These are phyloP conservation scores for Hylaea fasciaria DNA, from an alignment of 2,888 invertebrate species.

Conservation along the genomic window DNA sequence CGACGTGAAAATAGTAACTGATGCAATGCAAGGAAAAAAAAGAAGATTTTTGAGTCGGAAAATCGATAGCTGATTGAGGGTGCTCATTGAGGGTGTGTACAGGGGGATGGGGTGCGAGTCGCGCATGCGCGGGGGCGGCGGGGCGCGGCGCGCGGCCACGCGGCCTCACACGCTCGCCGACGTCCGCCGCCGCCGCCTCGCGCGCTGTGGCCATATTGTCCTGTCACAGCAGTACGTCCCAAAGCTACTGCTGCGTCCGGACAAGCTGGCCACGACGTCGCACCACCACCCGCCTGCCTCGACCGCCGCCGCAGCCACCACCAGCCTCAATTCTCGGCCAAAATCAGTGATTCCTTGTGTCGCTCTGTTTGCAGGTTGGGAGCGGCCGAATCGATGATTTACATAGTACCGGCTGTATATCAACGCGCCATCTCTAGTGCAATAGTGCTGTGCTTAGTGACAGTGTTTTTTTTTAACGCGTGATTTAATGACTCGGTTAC, in stretches of 20 bases:
- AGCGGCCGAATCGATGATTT: constrained; percentile 22
- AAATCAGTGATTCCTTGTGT: constrained; percentile 17
- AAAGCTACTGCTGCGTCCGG: constrained; percentile 95
- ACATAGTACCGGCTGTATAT: constrained; percentile 28
- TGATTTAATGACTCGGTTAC: constrained; percentile 61
- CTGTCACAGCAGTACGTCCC: constrained; percentile 97
- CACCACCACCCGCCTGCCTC: constrained; percentile 49
- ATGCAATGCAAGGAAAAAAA: constrained; percentile 74
- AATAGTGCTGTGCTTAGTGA: constrained; percentile 30
- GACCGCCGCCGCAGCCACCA: constrained; percentile 20
- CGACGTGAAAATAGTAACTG: constrained; percentile 40
- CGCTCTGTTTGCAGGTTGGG: constrained; percentile 37
- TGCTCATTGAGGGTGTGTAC: constrained; percentile 76
- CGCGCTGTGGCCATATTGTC: constrained; percentile 95
- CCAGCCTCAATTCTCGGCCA: too few relatives aligned
- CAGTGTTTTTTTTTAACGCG: constrained; percentile 39
- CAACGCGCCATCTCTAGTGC: constrained; percentile 35
- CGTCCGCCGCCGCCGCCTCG: constrained; percentile 67
- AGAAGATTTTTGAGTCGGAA: constrained; percentile 65
- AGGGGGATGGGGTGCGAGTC: constrained; percentile 53
- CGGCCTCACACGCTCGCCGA: constrained; percentile 83
- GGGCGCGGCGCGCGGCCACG: constrained; percentile 74
- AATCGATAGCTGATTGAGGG: constrained; percentile 72
- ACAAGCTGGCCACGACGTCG: constrained; percentile 86
- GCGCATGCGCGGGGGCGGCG: constrained; percentile 77